phyloP scores from a whole-genome alignment of 2,797 vertebrate species.

The Dendrocincla fuliginosa region DNA sequence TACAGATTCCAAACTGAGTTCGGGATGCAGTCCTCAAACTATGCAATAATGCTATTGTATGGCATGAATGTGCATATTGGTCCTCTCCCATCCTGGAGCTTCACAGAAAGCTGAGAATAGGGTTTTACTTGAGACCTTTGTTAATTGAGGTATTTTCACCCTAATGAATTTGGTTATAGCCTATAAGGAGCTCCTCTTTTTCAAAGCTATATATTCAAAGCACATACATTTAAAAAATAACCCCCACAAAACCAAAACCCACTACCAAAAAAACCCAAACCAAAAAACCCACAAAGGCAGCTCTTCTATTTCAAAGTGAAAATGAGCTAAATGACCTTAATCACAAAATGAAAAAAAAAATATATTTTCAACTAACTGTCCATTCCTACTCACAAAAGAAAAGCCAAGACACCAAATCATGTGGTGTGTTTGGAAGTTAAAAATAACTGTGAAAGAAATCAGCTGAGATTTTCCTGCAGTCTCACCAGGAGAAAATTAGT shows the following conservation, averaged over 20 bases:
- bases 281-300: background rate
- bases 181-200: background rate
- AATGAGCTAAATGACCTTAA: background rate
- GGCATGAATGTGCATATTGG: background rate
- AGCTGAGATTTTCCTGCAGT: background rate
- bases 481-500: background rate
- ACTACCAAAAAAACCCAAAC: fast-evolving
- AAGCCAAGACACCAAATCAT: background rate
- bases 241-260: fast-evolving
- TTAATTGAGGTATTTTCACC: background rate
- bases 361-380: background rate
- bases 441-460: background rate
- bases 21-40: background rate
- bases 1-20: background rate
- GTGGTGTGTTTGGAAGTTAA: background rate
- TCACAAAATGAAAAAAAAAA: background rate
- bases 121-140: background rate
- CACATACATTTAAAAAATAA: background rate
- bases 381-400: background rate
- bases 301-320: background rate
- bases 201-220: background rate
- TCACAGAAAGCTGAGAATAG: background rate
- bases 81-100: background rate
- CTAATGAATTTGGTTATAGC: background rate
- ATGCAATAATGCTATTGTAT: fast-evolving